Conservation (phyloP, 2,888 invertebrate species). For the Parnassius apollo region DNA sequence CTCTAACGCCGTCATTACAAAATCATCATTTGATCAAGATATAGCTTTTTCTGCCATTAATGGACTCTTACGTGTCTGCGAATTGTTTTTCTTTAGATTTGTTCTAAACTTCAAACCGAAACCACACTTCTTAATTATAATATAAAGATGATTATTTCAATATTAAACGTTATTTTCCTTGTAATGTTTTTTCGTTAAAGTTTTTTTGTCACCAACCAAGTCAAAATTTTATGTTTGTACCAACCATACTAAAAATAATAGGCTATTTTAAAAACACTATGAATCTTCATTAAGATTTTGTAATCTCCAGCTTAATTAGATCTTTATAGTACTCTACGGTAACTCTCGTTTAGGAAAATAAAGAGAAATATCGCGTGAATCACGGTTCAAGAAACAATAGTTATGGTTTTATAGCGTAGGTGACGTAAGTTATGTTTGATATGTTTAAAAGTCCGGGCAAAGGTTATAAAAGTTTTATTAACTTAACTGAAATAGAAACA, state of each 20-base stretch:
- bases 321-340: neutral
- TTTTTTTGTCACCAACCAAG: conserved; percentile 9
- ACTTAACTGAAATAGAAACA: conserved; percentile 37
- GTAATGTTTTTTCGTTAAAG: neutral
- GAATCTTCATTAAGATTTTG: conserved; percentile 22
- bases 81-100: too few relatives aligned
- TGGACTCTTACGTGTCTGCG: too few relatives aligned
- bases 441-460: conserved; percentile 31
- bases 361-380: neutral
- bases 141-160: too few relatives aligned
- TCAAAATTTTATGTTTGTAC: conserved; percentile 5
- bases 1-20: too few relatives aligned
- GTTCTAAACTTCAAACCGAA: too few relatives aligned
- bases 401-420: conserved; percentile 30
- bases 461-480: conserved; percentile 36
- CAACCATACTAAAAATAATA: conserved; percentile 15
- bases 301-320: conserved; percentile 5
- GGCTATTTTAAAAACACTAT: conserved; percentile 19
- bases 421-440: conserved; percentile 32
- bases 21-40: too few relatives aligned
- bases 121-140: too few relatives aligned
- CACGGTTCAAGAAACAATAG: conserved; percentile 28
- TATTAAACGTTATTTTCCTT: neutral
- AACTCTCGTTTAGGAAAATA: neutral
- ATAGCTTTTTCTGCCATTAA: too few relatives aligned